Conservation (phyloP, 2,113 vertebrate genomes). For the Corapipo altera region DNA sequence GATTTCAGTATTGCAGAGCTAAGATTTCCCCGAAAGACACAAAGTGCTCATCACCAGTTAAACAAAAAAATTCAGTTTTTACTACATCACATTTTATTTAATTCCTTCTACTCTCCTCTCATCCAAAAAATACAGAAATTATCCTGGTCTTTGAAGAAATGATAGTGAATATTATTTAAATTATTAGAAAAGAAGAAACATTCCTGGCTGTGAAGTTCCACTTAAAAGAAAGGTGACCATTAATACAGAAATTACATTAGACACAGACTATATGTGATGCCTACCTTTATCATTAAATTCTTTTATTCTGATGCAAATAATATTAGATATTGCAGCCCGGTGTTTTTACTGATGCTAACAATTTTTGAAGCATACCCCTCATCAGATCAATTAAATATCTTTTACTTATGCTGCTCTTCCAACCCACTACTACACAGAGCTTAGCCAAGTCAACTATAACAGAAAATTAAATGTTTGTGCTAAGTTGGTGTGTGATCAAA, state of each 20-base stretch:
- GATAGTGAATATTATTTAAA: not conserved
- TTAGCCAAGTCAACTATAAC: not conserved
- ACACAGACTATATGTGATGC: not conserved
- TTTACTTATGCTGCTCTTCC: not conserved
- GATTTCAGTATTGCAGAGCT: not conserved
- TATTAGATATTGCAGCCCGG: not conserved
- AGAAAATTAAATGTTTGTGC: not conserved
- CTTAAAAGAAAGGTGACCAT: not conserved
- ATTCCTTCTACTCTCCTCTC: not conserved
- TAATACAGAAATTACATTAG: not conserved
- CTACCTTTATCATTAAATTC: not conserved
- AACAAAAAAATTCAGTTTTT: not conserved
- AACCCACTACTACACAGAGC: not conserved
- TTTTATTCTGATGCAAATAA: not conserved
- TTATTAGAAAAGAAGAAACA: not conserved
- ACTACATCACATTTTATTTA: not conserved
- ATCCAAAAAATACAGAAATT: not conserved
- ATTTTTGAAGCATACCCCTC: not conserved
- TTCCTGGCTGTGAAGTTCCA: not conserved
- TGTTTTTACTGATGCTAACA: not conserved
- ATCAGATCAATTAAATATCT: not conserved
- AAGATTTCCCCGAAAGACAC: not conserved
- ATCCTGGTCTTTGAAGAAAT: not conserved
- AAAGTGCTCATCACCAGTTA: not conserved
- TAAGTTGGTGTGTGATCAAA: not conserved